Base-by-base conservation (phyloP, 2,797 vertebrate species). In the Eurystomus glaucurus region DNA sequence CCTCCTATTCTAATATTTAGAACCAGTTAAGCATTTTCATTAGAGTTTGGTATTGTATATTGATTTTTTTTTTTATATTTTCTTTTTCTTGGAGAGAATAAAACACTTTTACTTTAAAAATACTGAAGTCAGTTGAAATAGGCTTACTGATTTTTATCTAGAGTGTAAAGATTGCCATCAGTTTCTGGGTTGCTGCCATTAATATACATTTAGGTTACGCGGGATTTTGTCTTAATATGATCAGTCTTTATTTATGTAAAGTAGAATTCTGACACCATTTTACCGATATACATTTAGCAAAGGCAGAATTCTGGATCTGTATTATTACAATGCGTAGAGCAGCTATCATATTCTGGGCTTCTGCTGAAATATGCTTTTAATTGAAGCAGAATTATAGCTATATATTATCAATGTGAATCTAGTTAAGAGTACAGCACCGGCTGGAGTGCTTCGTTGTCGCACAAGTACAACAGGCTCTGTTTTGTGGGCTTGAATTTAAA, bases 281-380 rank as follows among this genome's bases (percentile, higher is more conserved):
- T 97, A 97, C 94, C 57, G 35, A 94, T 95, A 85, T 58, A 92
- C 96, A 70, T 96, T 96, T 96, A 97, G 91, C 96, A 95, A 95
- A 90, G 92, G 95, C 96, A 91, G 91, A 97, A 70, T 94, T 96
- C 94, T 81, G 72, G 95, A 95, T 96, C 97, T 96, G 74, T 94
- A 57, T 97, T 98, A 98, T 98, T 98, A 98, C 98, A 98, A 98
- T 97, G 95, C 98, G 97, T 93, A 89, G 96, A 95, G 88, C 90
- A 80, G 74, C 96, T 95, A 97, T 96, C 95, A 97, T 97, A 96
- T 94, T 93, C 94, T 91, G 86, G 71, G 97, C 97, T 98, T 96
- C 96, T 96, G 88, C 94, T 98, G 98, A 98, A 98, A 98, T 98
- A 98, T 97, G 98, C 96, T 98, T 98, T 98, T 98, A 98, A 98